Conservation (phyloP, 1,140 invertebrate species). For the Aphidius ervi region DNA sequence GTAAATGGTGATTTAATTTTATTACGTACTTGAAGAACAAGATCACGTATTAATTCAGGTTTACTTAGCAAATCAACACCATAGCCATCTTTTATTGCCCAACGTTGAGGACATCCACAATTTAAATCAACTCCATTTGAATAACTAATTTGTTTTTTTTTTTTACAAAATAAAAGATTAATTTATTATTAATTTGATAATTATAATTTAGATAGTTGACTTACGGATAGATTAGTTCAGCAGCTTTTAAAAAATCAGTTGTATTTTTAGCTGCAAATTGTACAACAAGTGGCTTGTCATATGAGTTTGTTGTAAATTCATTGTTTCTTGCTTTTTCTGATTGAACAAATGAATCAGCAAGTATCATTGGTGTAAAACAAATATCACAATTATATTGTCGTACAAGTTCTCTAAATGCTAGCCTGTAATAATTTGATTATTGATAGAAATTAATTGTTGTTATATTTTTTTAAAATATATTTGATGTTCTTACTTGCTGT, state of each 20-base stretch:
- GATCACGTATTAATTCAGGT: slow-evolving; percentile 78
- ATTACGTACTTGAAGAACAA: slow-evolving; percentile 73
- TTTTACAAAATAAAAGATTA: slow-evolving; percentile 1
- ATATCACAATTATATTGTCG: slow-evolving; percentile 83
- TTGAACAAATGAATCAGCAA: slow-evolving; percentile 87
- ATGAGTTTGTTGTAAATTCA: slow-evolving; percentile 80
- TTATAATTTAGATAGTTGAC: slow-evolving; percentile 31
- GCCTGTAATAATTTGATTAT: slow-evolving; percentile 48
- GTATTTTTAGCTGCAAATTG: slow-evolving; percentile 91
- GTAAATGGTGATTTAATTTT: slow-evolving; percentile 72
- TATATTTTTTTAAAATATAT: neutral
- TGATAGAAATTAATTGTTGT: too few species aligned
- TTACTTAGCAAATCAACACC: slow-evolving; percentile 80
- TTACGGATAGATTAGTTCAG: slow-evolving; percentile 79
- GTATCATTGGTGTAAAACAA: slow-evolving; percentile 94
- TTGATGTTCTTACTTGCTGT: slow-evolving; percentile 73
- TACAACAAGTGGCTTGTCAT: slow-evolving; percentile 81
- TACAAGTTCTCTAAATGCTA: slow-evolving; percentile 81
- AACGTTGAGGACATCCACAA: slow-evolving; percentile 94
- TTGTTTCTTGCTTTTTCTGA: slow-evolving; percentile 81
- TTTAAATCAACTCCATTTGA: slow-evolving; percentile 92
- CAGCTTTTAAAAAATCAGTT: slow-evolving; percentile 78
- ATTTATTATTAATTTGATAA: slow-evolving; percentile 18
- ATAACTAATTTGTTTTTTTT: slow-evolving; percentile 53
- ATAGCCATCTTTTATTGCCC: slow-evolving; percentile 89